Conservation (phyloP, 1,140 invertebrate genomes). For the Delia radicum region DNA sequence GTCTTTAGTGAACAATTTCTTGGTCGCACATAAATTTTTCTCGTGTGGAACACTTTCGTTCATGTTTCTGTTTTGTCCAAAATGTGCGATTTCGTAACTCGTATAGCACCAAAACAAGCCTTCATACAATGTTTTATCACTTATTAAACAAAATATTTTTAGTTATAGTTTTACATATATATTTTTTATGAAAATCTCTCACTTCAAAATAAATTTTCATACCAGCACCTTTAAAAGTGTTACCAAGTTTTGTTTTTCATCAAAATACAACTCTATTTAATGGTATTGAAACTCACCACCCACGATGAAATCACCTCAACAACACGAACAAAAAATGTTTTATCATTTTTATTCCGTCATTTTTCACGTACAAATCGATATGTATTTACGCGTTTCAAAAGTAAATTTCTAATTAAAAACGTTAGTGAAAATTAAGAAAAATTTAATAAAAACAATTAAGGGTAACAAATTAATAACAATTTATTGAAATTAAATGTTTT, state of each 20-base stretch:
- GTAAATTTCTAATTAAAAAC: not conserved
- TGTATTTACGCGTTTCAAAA: not conserved
- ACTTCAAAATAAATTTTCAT: too few species aligned
- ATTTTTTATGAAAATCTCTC: too few species aligned
- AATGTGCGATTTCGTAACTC: too few species aligned
- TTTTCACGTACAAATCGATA: slow-evolving; percentile 4
- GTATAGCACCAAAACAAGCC: too few species aligned
- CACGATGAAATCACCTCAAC: not conserved
- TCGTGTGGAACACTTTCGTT: too few species aligned
- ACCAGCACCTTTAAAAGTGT: not conserved
- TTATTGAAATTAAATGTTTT: not conserved
- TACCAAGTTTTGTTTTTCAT: not conserved
- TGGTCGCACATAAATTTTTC: too few species aligned
- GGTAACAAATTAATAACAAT: not conserved
- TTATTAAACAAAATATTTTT: too few species aligned
- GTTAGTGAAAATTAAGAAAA: not conserved
- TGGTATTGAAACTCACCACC: not conserved
- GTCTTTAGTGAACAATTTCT: too few species aligned
- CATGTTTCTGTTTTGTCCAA: too few species aligned
- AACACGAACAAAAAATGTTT: not conserved
- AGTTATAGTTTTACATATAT: too few species aligned
- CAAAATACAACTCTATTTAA: not conserved
- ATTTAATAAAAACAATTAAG: not conserved
- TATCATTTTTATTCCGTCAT: slow-evolving; percentile 2
- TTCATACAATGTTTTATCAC: too few species aligned